Conservation (phyloP, 2,888 invertebrate genomes). For the Leucophenga montana region DNA sequence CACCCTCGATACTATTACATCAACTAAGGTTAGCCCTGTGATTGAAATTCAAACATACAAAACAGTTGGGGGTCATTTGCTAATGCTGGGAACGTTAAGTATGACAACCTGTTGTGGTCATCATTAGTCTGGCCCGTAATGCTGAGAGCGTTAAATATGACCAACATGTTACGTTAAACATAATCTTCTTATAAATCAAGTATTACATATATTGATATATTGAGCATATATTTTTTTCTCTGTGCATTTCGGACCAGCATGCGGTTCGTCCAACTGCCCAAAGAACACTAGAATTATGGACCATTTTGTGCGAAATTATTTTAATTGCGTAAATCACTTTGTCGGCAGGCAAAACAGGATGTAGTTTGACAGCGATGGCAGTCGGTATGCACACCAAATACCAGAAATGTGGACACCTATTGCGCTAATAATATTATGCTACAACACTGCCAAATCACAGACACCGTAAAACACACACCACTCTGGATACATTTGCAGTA, state of each 20-base stretch:
- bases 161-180: no score
- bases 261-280: not conserved
- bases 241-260: constrained; percentile 40
- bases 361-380: constrained; percentile 34
- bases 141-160: no score
- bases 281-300: constrained; percentile 56
- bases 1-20: no score
- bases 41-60: no score
- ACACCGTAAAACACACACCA: not conserved
- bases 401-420: constrained; percentile 48
- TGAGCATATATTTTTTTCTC: constrained; percentile 47
- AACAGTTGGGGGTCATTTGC: no score
- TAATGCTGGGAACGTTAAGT: no score
- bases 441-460: not conserved
- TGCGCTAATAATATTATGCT: constrained; percentile 57
- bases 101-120: no score
- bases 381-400: not conserved
- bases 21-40: no score
- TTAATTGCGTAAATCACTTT: constrained; percentile 68
- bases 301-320: constrained; percentile 64
- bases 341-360: constrained; percentile 50
- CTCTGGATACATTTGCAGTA: no score
- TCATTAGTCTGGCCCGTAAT: no score
- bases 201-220: no score
- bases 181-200: no score